Evolutionary conservation across 2,888 invertebrate genomes (phyloP), one percentile per base, ranked within the genome.

Genomic region (Plebejus anna): DNA sequence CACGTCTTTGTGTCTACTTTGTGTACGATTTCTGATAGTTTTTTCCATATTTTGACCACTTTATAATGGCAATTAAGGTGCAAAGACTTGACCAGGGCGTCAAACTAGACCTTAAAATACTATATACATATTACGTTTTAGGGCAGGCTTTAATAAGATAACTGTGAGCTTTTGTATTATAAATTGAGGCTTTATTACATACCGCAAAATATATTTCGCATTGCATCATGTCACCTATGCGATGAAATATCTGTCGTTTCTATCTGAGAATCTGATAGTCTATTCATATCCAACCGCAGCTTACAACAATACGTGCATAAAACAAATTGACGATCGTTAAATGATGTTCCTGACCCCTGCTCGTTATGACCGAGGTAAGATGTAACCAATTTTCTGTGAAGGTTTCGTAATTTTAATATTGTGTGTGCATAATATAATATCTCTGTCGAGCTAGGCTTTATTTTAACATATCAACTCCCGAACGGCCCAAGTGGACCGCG

Each of bases 281-380:
- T 16, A 28, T 32, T 51, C 55, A 55, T 32, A 55, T 32, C 28
- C 73, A 55, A 73, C 55, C 51, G 32, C 28, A 51, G 16, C 55
- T 32, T 13, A 16, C 22, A 73, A 73, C 73, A 73, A 73, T 73
- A 51, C 28, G 16, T 13, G 11, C 73, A 51, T 73, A 73, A 73
- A 73, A 55, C 73, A 55, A 73, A 73, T 73, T 73, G 51, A 32
- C 32, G 55, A 11, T 55, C 51, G 32, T 32, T 51, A 71, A 71
- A 42, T 32, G 32, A 73, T 16, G 47, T 73, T 73, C 32, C 42
- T 71, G 73, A 73, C 51, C 73, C 16, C 3, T 2, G 32, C 22
- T 28, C 22, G 47, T 51, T 4, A 51, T 51, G 72, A 51, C 66
- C 36, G 32, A 72, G 22, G 22, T 47, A 51, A 72, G 72, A 72